Conservation (phyloP, 1,140 invertebrate species). For the Melanaphis sacchari region DNA sequence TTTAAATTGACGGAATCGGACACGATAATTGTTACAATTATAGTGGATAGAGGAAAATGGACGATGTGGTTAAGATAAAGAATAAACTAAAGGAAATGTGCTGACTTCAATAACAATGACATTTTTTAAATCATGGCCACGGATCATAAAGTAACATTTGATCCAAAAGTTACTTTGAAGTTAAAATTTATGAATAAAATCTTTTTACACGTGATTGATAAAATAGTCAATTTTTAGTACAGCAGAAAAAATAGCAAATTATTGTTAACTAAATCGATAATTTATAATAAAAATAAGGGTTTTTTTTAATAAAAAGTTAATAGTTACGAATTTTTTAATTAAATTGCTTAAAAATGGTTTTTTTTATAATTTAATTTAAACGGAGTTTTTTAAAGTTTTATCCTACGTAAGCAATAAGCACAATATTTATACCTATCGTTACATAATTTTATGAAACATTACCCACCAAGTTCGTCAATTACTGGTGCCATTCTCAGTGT, state of each 20-base stretch:
- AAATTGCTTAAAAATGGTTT: too few species aligned
- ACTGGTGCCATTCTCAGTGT: constrained; percentile 88
- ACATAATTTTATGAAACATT: not conserved
- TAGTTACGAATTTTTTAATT: not conserved
- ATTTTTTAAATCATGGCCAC: not conserved
- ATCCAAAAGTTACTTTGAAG: not conserved
- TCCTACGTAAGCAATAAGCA: not conserved
- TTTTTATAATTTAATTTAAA: too few species aligned
- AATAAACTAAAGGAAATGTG: not conserved
- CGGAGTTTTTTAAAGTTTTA: not conserved
- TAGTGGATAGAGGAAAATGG: too few species aligned
- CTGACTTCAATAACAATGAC: not conserved
- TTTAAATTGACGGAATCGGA: too few species aligned
- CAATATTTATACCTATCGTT: too few species aligned
- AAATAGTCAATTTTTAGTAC: not conserved
- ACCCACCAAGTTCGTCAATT: constrained; percentile 92
- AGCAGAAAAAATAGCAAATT: too few species aligned
- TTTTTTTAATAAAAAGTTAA: not conserved
- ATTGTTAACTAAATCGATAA: not conserved
- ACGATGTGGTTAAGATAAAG: too few species aligned
- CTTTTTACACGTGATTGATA: not conserved
- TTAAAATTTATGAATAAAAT: not conserved
- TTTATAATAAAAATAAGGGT: not conserved
- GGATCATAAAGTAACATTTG: not conserved
- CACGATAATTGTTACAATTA: too few species aligned